A percentile compares a stretch with the other conserved stretches of the same genome.
Conservation (phyloP, 2,888 invertebrate species). For the Orthosia gothica region DNA sequence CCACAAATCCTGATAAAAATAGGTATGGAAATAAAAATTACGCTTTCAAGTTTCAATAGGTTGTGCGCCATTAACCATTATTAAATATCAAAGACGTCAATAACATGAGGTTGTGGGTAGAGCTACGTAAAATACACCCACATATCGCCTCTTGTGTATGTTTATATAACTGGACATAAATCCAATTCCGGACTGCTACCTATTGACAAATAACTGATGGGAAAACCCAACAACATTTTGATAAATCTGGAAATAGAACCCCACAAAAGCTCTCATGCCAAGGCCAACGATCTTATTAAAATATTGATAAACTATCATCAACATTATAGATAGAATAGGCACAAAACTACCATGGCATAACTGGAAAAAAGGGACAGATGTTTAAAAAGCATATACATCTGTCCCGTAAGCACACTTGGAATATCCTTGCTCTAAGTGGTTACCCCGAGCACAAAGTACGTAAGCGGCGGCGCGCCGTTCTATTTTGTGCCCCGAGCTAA, state of each 20-base stretch:
- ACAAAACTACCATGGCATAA: too few relatives aligned
- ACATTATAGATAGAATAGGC: too few relatives aligned
- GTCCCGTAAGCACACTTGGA: too few relatives aligned
- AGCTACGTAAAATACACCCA: neutral
- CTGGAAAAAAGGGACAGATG: too few relatives aligned
- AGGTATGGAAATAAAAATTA: neutral
- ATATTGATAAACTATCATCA: neutral
- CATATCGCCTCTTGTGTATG: neutral
- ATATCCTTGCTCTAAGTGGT: too few relatives aligned
- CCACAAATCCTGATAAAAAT: neutral
- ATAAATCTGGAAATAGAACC: neutral
- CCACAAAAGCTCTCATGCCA: too few relatives aligned
- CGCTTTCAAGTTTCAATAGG: neutral
- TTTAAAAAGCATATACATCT: too few relatives aligned
- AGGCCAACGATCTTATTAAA: neutral
- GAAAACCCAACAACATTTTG: neutral
- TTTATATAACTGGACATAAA: neutral
- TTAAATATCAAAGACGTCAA: conserved; percentile 5
- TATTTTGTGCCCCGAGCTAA: too few relatives aligned
- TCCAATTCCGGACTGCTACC: neutral
- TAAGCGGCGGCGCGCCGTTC: too few relatives aligned
- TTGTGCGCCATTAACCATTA: neutral
- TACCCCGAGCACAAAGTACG: too few relatives aligned
- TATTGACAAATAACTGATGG: neutral
- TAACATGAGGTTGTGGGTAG: neutral